phyloP scores from a whole-genome alignment of 1,140 invertebrate species.

The Acromyrmex heyeri region DNA sequence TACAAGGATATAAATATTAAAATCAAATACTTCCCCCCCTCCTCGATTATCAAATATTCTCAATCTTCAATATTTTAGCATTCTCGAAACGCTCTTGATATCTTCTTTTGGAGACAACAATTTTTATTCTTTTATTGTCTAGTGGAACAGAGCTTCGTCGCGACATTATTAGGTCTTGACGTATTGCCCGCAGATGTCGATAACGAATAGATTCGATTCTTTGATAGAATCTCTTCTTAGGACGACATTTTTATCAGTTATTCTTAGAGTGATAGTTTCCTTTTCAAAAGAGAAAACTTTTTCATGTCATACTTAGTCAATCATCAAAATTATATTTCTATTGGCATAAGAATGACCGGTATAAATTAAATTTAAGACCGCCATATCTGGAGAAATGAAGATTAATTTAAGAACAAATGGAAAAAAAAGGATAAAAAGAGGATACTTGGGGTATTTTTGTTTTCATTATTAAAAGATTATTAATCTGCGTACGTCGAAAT shows the following conservation, averaged over 20 bases:
- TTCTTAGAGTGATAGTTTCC: background rate
- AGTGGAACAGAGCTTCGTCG: constrained; percentile 32
- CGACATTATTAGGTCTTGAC: background rate
- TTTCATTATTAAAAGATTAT: background rate
- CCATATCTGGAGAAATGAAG: background rate
- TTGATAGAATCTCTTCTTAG: background rate
- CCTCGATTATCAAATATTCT: constrained; percentile 37
- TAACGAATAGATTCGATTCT: background rate
- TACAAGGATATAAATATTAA: constrained; percentile 34
- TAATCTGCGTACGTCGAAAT: background rate
- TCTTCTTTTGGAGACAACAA: background rate
- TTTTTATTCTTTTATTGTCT: constrained; percentile 52
- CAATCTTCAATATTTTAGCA: background rate
- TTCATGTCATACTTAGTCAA: background rate
- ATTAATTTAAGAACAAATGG: background rate
- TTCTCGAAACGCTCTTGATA: background rate
- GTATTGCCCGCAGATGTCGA: background rate
- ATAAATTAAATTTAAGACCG: background rate
- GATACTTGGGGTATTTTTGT: background rate
- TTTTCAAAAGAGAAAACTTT: background rate
- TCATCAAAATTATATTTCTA: background rate
- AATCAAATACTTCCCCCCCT: constrained; percentile 1
- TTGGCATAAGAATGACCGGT: background rate
- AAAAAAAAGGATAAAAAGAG: background rate
- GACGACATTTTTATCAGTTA: background rate